Base-by-base conservation (phyloP, 2,888 invertebrate genomes). In the Dasysyrphus albostriatus region DNA sequence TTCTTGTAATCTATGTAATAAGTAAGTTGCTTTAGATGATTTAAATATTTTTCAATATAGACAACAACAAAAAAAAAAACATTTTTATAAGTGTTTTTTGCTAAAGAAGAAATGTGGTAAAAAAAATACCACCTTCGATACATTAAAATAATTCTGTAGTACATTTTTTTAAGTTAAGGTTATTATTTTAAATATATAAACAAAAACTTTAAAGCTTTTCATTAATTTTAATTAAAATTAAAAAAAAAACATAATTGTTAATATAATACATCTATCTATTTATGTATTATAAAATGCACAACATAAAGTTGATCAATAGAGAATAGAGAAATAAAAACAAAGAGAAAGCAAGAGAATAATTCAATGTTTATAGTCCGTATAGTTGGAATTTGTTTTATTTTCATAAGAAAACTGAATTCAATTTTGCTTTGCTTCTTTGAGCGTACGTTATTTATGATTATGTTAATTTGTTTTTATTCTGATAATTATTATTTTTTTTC, bases 1-100 rank as follows among this genome's bases (percentile, higher is more conserved):
- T 78, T 67, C 47, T 51, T 82, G 39, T 70, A 77, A 72, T 72
- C 44, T 77, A 19, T 77, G 70, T 82, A 65, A 65, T 70, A 76
- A 82, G 42, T 72, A 65, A 56, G 49, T 67, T 56, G 54, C 34
- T 47, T 44, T 24, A 39, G 16, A n/a, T 16, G 19, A 47, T 7
- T n/a, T 59, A 47, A 14, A 24, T 63, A 8, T 65, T 44, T 63
- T 39, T 63, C 42, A 10, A 58, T 37, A 16, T 16, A 56, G n/a
- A 56, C n/a, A 34, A 56, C 8, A 56, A 58, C 6, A 58, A 58
- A 16, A 56, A 58, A 3, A 58, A 58, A 16, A 2, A 34, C 58
- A 58, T 34, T 34, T 32, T 58, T 34, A 16, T 10, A n/a, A 34
- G 5, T 61, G 16, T 47, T 73, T 51, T 34, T 49, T n/a, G 12